phyloP scores from a whole-genome alignment of 2,113 vertebrate species.

The Cynopterus brachyotis region DNA sequence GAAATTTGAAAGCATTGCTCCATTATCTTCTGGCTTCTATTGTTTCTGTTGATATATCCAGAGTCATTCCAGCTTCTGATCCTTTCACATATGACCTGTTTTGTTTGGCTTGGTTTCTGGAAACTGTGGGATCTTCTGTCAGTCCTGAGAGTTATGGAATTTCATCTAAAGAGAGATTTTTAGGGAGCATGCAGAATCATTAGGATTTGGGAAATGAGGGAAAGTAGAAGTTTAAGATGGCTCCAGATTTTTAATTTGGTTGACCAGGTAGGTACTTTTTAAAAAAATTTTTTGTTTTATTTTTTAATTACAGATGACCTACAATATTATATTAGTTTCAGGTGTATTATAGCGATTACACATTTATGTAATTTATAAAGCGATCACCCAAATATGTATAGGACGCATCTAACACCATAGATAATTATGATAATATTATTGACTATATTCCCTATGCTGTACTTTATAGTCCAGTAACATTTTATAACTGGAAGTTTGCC shows the following conservation, averaged over 20 bases:
- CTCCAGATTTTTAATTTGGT: not conserved
- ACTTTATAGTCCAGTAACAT: no score
- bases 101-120: not conserved
- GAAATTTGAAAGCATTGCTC: not conserved
- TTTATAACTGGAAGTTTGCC: no score
- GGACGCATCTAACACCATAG: no score
- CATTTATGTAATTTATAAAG: no score
- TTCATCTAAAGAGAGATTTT: not conserved
- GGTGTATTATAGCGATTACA: no score
- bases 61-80: not conserved
- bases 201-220: not conserved
- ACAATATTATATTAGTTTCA: no score
- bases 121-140: not conserved
- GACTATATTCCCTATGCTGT: no score
- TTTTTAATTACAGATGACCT: no score
- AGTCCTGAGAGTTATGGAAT: not conserved
- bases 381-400: no score
- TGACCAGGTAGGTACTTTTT: not conserved
- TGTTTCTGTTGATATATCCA: not conserved
- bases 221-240: not conserved
- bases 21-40: not conserved
- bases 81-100: not conserved
- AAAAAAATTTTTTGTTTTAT: no score
- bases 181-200: not conserved
- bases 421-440: no score